phyloP scores from a whole-genome alignment of 2,888 invertebrate species.

The Amblyjoppa proteus region DNA sequence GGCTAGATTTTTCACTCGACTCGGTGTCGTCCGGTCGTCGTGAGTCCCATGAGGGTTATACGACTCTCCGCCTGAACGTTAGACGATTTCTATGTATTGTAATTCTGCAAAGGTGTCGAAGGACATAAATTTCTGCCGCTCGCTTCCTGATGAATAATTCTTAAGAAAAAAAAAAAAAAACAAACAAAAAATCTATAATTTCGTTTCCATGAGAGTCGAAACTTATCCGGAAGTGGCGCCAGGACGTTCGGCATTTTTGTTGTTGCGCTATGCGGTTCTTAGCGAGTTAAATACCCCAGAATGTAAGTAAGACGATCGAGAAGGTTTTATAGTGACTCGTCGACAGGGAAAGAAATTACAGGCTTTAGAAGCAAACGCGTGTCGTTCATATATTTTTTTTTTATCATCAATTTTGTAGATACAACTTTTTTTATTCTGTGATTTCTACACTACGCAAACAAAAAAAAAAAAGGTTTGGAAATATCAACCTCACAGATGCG shows the following conservation, averaged over 20 bases:
- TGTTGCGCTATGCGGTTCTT: background rate
- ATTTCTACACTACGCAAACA: background rate
- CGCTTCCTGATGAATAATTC: constrained; percentile 31
- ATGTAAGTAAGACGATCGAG: background rate
- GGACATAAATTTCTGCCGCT: constrained; percentile 39
- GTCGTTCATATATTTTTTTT: background rate
- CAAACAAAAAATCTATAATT: background rate
- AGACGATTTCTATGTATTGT: constrained; percentile 54
- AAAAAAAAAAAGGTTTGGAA: no score
- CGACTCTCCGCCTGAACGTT: constrained; percentile 40
- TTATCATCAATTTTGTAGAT: background rate
- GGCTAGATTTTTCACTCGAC: constrained; percentile 66
- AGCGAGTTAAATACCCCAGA: background rate
- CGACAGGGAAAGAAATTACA: background rate
- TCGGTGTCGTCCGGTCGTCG: constrained; percentile 36
- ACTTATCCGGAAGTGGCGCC: background rate
- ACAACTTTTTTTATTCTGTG: background rate
- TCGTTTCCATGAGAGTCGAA: background rate
- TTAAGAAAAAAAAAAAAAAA: background rate
- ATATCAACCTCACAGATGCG: no score
- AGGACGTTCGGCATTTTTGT: background rate
- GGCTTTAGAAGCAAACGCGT: background rate
- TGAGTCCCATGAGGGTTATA: constrained; percentile 46
- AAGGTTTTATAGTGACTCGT: background rate
- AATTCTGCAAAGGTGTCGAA: constrained; percentile 48